phyloP scores from a whole-genome alignment of 1,140 invertebrate species.

The Halotydeus destructor region DNA sequence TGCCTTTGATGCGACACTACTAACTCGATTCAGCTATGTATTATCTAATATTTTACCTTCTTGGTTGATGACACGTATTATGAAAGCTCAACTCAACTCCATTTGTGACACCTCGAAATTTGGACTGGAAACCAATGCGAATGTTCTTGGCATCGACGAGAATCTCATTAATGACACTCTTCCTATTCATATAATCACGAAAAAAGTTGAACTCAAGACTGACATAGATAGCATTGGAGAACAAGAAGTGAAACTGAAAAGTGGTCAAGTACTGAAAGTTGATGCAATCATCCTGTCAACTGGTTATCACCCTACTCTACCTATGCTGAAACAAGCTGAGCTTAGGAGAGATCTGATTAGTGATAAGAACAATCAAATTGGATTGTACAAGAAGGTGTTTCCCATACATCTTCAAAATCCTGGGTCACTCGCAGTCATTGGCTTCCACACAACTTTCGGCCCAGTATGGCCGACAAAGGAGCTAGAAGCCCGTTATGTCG shows the following conservation, averaged over 20 bases:
- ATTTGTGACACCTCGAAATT: background rate
- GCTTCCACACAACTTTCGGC: slow-evolving; percentile 30
- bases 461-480: slow-evolving; percentile 31
- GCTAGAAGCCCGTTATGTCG: slow-evolving; percentile 21
- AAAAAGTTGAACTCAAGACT: slow-evolving; percentile 14
- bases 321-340: slow-evolving; percentile 24
- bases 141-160: background rate
- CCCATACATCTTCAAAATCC: slow-evolving; percentile 13
- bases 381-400: slow-evolving; percentile 14
- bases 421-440: slow-evolving; percentile 28
- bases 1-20: slow-evolving; percentile 1
- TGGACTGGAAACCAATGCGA: background rate
- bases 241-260: slow-evolving; percentile 13
- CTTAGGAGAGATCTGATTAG: slow-evolving; percentile 12
- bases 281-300: slow-evolving; percentile 24
- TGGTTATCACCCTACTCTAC: slow-evolving; percentile 25
- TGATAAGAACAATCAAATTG: slow-evolving; percentile 14
- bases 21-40: background rate
- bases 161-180: background rate
- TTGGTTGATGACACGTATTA: background rate
- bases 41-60: background rate
- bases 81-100: background rate
- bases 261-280: too few species aligned
- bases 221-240: slow-evolving; percentile 23
- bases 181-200: background rate